Percentiles rank a stretch among this genome's conserved stretches.
These are phyloP conservation scores for Lepidocolaptes lacrymiger DNA, from an alignment of 2,797 vertebrate genomes.

Conservation along the genomic window DNA sequence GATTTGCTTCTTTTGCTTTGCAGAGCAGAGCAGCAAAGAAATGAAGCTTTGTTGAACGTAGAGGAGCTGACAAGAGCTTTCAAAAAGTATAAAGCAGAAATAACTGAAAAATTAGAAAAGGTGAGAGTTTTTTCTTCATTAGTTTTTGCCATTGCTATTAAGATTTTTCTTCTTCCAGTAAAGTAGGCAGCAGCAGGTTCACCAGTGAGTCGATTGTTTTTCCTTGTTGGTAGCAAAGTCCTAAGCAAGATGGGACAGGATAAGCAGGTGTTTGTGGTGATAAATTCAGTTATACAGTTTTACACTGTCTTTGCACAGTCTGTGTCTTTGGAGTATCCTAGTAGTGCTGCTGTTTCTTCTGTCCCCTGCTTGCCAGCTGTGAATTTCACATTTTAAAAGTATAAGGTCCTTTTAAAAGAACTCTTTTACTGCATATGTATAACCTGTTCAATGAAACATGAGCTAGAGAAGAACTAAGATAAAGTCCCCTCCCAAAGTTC, in stretches of 20 bases:
- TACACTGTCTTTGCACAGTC: not conserved
- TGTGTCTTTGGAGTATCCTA: not conserved
- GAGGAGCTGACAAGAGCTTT: slow-evolving; percentile 87
- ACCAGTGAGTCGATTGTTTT: not conserved
- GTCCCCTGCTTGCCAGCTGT: not conserved
- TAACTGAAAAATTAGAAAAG: slow-evolving; percentile 82
- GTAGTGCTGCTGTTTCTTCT: not conserved
- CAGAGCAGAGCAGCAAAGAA: slow-evolving; percentile 90
- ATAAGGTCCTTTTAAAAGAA: not conserved
- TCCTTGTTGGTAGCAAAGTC: not conserved
- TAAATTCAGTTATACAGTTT: not conserved
- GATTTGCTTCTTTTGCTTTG: slow-evolving; percentile 41
- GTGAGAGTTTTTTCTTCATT: slow-evolving; percentile 62
- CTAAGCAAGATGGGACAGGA: not conserved
- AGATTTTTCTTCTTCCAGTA: not conserved
- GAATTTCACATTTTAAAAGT: not conserved
- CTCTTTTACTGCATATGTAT: not conserved
- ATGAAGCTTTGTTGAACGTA: slow-evolving; percentile 86
- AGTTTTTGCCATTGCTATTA: not conserved
- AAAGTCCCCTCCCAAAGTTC: not conserved
- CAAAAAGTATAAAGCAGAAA: slow-evolving; percentile 84
- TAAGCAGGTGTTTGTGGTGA: not conserved
- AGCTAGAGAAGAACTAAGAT: not conserved
- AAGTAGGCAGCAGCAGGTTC: not conserved
- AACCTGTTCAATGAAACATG: not conserved